Evolutionary conservation across 2,888 invertebrate species (phyloP).

Genomic region (Octodonta nipae): DNA sequence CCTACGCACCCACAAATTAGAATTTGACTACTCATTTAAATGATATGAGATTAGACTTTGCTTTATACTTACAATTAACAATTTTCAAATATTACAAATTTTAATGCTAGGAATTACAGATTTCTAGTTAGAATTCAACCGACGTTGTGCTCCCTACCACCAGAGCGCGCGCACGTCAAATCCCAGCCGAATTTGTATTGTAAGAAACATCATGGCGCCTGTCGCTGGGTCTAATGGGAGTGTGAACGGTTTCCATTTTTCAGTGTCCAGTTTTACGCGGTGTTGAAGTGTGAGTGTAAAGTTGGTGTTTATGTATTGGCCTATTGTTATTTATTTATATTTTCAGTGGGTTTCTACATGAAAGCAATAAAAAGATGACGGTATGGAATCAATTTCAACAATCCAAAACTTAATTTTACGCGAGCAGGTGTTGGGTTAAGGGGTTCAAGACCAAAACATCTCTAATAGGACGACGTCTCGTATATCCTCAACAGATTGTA

Average conservation of each 20-base stretch:
- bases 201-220: slow-evolving; percentile 30
- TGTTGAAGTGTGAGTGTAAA: slow-evolving; percentile 29
- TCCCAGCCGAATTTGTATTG: too few relatives aligned
- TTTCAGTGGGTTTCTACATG: slow-evolving; percentile 13
- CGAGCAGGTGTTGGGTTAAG: slow-evolving; percentile 36
- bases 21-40: too few relatives aligned
- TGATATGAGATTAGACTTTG: too few relatives aligned
- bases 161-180: too few relatives aligned
- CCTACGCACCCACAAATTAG: too few relatives aligned
- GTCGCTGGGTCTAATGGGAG: slow-evolving; percentile 43
- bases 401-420: slow-evolving; percentile 24
- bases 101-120: too few relatives aligned
- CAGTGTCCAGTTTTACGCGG: slow-evolving; percentile 41
- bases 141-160: too few relatives aligned
- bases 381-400: slow-evolving; percentile 16
- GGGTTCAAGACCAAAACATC: slow-evolving; percentile 16
- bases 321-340: slow-evolving; percentile 17
- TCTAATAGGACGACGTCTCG: too few relatives aligned
- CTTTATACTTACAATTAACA: too few relatives aligned
- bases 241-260: slow-evolving; percentile 45
- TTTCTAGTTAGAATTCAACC: too few relatives aligned
- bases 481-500: slow-evolving; percentile 31
- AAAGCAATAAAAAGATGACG: slow-evolving; percentile 16
- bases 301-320: slow-evolving; percentile 18
- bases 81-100: too few relatives aligned